Evolutionary conservation across 2,797 vertebrate genomes (phyloP), one percentile per base, ranked within the genome.

Genomic region (Mormyrus hasselquistii): DNA sequence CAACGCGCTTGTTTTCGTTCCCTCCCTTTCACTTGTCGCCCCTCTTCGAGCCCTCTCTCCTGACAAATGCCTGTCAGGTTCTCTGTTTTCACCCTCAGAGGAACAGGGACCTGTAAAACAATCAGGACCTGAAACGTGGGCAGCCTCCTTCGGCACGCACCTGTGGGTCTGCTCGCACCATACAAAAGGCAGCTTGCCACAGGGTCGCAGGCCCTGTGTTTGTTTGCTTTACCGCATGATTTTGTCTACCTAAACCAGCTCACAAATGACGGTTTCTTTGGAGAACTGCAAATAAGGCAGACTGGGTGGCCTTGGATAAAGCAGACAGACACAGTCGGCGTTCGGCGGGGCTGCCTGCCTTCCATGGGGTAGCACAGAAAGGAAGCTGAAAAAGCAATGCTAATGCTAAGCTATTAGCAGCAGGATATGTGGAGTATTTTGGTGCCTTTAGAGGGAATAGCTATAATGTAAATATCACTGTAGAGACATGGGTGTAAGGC

Each of bases 1-100:
- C 69, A 84, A 49, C 89, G 62, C 73, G 88, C 90, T 90, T 92
- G 92, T 92, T 92, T 92, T 92, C 85, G 90, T 91, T 91, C 88
- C 83, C 90, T 50, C 52, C 52, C 53, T 90, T 87, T 89, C 83
- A 29, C 90, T 87, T 87, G 87, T 83, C 87, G 87, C 76, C 29
- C 69, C 44, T 91, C 85, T 47, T 52, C 89, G 59, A 59, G 82
- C 85, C 76, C 83, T 90, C 88, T 90, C 69, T 90, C 55, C 86
- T 88, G 89, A 90, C 65, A 29, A 86, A 85, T 57, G 88, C 87
- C 38, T 88, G 83, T 79, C 73, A 89, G 49, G 41, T 83, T 83
- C 5, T 52, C 85, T 83, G 88, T 88, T 69, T 59, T 65, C 83
- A 76, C 57, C 62, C 65, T 53, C 86, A 41, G 4, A 76, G 73